Base-by-base conservation (phyloP, 2,888 invertebrate genomes). In the Junonia oenone region DNA sequence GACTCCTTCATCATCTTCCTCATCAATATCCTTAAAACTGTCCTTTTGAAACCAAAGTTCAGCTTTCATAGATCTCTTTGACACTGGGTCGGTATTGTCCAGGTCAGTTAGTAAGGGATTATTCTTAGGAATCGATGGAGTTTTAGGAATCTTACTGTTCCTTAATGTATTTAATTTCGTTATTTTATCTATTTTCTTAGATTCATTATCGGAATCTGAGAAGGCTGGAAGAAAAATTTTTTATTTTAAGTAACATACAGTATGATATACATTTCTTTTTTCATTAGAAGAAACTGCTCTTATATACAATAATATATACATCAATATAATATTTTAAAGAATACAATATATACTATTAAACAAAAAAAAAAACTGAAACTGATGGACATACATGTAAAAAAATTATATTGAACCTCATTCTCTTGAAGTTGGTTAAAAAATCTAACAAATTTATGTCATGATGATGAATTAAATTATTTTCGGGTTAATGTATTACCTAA, bases 21-120 rank as follows among this genome's bases (percentile, higher is more conserved):
- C 93, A 63, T 95, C 93, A 17, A 97, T 81, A 68, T 95, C 93
- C 75, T 96, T 95, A 64, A 97, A 95, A 64, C 92, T 92, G 61
- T 96, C 96, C 72, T 96, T 95, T 71, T 97, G 94, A 80, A 96
- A 96, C 97, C 97, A 97, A 29, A 96, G 83, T 67, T 96, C 93
- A 0, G 97, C 97, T 75, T 96, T 96, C 67, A 94, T 93, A 13
- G 93, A 91, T 14, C 94, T 92, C 67, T 93, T 95, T 4, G 94
- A 92, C 50, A 94, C 92, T 61, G 94, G 94, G 63, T 95, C 94
- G 2, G 95, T 92, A 56, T 93, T 91, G 75, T 97, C 97, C 40
- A 97, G 86, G 69, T 97, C 96, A 6, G 95, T 96, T 27, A 97
- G 91, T 0, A 97, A 80, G 0, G 97, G 97, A 86, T 95, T 93